Evolutionary conservation across 1,140 invertebrate genomes (phyloP).

Genomic region (Patella vulgata): DNA sequence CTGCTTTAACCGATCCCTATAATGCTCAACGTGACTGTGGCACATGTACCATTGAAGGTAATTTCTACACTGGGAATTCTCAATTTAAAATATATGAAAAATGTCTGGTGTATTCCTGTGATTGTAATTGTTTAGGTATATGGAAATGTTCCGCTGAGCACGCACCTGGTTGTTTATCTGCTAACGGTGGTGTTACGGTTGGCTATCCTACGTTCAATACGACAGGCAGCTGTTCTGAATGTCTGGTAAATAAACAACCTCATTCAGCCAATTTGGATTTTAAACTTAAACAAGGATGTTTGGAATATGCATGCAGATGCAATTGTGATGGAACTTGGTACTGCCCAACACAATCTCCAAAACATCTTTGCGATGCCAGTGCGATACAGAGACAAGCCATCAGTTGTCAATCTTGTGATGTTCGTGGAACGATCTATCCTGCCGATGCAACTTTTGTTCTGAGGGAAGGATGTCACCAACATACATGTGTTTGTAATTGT

Average conservation of each 20-base stretch:
- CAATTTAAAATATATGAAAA: constrained; percentile 18
- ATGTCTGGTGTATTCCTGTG: constrained; percentile 27
- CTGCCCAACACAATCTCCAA: constrained; percentile 32
- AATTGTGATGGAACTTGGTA: constrained; percentile 38
- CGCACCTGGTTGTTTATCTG: neutral
- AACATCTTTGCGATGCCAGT: constrained; percentile 16
- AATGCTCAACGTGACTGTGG: neutral
- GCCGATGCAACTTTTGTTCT: constrained; percentile 22
- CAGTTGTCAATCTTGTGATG: constrained; percentile 20
- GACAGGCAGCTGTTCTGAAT: constrained; percentile 18
- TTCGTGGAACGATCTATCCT: constrained; percentile 21
- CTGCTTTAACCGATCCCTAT: neutral
- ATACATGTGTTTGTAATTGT: constrained; percentile 34
- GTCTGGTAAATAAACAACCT: constrained; percentile 18
- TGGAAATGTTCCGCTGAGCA: constrained; percentile 15
- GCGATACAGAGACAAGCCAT: too few species aligned
- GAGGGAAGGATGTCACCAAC: constrained; percentile 26
- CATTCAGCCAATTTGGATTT: constrained; percentile 31
- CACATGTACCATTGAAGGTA: constrained; percentile 8
- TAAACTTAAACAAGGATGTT: constrained; percentile 33
- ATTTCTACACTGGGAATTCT: neutral
- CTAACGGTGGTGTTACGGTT: constrained; percentile 4
- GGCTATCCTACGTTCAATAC: constrained; percentile 9
- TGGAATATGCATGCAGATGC: constrained; percentile 37
- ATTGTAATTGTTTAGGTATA: constrained; percentile 26